Percentiles rank a stretch among this genome's conserved stretches.
phyloP scores from a whole-genome alignment of 2,113 vertebrate species.

The Cynoglossus semilaevis region DNA sequence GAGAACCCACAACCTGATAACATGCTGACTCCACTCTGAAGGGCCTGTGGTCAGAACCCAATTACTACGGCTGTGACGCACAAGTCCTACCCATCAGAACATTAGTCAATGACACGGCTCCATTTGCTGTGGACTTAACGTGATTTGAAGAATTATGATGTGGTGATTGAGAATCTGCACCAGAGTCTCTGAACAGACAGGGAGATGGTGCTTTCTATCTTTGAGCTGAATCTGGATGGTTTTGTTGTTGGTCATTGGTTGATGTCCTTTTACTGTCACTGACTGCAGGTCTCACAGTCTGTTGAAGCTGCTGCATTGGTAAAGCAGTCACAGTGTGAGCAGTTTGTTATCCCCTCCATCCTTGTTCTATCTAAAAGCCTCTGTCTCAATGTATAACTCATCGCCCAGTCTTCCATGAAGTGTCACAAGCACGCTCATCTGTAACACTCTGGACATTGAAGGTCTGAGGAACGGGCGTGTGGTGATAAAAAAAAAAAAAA shows the following conservation, averaged over 20 bases:
- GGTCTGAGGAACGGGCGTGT: constrained; percentile 29
- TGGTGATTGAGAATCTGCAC: no score
- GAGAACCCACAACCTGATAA: no score
- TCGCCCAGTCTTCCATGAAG: constrained; percentile 24
- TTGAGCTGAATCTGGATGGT: no score
- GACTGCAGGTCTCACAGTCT: not conserved
- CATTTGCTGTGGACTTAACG: no score
- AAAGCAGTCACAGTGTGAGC: constrained; percentile 20
- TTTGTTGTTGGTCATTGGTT: not conserved
- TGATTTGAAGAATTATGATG: no score
- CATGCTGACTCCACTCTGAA: no score
- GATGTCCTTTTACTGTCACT: not conserved
- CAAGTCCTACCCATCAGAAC: no score
- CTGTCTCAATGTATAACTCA: constrained; percentile 32
- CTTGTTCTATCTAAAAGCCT: constrained; percentile 9
- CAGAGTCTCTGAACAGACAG: no score
- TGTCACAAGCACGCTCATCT: constrained; percentile 35
- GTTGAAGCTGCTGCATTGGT: constrained; percentile 2
- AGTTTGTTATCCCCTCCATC: constrained; percentile 18
- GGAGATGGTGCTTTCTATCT: no score
- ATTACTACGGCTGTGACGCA: no score
- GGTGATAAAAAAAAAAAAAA: constrained; percentile 28
- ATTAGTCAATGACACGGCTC: no score
- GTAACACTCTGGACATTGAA: constrained; percentile 24
- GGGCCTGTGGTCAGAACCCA: no score